Conservation (phyloP, 1,140 invertebrate species). For the Drosophila pseudoananassae region DNA sequence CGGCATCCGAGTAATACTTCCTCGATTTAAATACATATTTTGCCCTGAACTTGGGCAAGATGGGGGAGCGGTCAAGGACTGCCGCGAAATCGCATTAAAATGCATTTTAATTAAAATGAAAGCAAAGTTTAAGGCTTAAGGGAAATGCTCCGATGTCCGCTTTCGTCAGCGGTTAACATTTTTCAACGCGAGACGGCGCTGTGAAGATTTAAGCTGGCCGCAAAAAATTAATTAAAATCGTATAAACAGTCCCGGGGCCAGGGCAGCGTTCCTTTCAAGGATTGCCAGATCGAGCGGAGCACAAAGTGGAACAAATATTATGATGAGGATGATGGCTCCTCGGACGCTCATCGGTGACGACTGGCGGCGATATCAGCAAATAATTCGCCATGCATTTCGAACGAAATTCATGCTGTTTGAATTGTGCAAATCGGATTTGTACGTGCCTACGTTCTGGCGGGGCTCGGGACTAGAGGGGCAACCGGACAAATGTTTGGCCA, state of each 20-base stretch:
- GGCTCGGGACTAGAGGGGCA: background rate
- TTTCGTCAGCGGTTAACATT: conserved; percentile 17
- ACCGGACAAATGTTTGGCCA: conserved; percentile 76
- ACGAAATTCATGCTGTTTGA: conserved; percentile 72
- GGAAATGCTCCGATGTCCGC: conserved; percentile 13
- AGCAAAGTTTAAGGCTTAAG: conserved; percentile 68
- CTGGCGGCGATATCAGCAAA: conserved; percentile 62
- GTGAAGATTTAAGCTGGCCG: conserved; percentile 61
- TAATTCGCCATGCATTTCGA: conserved; percentile 55
- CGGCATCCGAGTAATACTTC: background rate
- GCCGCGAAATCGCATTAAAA: conserved; percentile 69
- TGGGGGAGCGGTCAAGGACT: background rate
- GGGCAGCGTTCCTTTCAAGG: background rate
- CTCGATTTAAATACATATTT: conserved; percentile 14
- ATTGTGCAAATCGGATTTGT: conserved; percentile 80
- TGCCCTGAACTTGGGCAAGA: conserved; percentile 28
- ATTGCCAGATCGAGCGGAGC: background rate
- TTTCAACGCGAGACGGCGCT: conserved; percentile 7
- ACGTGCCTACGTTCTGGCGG: conserved; percentile 51
- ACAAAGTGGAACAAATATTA: conserved; percentile 11
- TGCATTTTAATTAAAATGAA: conserved; percentile 77
- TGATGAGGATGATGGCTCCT: background rate
- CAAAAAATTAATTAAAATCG: conserved; percentile 79
- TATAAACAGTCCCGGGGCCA: conserved; percentile 46
- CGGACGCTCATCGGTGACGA: conserved; percentile 11